These are phyloP conservation scores for Drosophila oshimai DNA, from an alignment of 1,140 invertebrate species.

Conservation along the genomic window DNA sequence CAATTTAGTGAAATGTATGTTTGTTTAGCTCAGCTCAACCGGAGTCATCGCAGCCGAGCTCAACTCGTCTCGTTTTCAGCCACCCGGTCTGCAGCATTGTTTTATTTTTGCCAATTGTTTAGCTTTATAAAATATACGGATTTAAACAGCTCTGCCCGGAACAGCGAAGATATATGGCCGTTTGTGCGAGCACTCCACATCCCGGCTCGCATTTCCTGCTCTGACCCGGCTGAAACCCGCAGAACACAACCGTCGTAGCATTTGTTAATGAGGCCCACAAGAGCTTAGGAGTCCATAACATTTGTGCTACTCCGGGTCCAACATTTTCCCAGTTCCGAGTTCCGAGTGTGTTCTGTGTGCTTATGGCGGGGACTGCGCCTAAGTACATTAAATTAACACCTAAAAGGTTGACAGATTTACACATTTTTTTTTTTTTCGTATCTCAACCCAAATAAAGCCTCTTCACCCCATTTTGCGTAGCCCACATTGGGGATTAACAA, in stretches of 20 bases:
- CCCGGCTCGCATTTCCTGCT: not conserved
- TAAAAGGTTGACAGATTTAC: constrained; percentile 60
- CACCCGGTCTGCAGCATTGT: constrained; percentile 42
- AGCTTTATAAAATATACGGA: constrained; percentile 55
- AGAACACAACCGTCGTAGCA: constrained; percentile 23
- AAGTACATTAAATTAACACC: constrained; percentile 60
- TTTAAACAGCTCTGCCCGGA: constrained; percentile 47
- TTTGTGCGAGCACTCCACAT: not conserved
- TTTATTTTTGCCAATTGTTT: constrained; percentile 78
- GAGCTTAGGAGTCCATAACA: constrained; percentile 54
- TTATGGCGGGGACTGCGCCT: constrained; percentile 16
- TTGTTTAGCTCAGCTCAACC: constrained; percentile 41
- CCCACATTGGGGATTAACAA: constrained; percentile 40
- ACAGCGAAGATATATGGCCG: constrained; percentile 60
- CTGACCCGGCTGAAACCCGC: constrained; percentile 14
- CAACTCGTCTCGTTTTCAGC: constrained; percentile 18
- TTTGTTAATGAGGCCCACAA: constrained; percentile 56
- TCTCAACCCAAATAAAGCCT: constrained; percentile 38
- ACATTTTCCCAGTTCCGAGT: not conserved
- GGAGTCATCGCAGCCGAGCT: constrained; percentile 27
- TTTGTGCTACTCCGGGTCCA: constrained; percentile 23
- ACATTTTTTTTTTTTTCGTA: too few species aligned
- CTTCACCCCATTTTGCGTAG: constrained; percentile 12
- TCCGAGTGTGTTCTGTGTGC: not conserved
- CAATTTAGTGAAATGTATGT: constrained; percentile 74